Evolutionary conservation across 2,797 vertebrate genomes (phyloP), one percentile per base, ranked within the genome.

Genomic region (Potorous gilbertii): DNA sequence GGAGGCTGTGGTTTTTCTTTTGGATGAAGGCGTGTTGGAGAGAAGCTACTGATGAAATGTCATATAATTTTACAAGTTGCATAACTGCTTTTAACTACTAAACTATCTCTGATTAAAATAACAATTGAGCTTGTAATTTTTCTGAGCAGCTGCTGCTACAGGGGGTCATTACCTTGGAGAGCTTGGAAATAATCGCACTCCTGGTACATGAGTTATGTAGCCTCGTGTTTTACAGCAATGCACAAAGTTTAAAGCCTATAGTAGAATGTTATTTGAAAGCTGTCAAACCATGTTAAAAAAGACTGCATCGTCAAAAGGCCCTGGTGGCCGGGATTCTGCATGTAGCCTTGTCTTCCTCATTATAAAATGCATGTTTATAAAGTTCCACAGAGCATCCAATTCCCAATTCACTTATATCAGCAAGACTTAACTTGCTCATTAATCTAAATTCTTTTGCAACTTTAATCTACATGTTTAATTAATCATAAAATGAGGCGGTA

Each of bases 391-490:
- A 98, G 98, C 98, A 98, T 98, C 98, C 98, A 99, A 99, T 99
- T 99, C 99, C 99, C 99, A 98, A 98, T 99, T 99, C 98, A 98
- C 99, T 99, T 99, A 99, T 98, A 99, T 99, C 99, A 99, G 98
- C 98, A 99, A 99, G 98, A 99, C 99, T 98, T 99, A 98, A 99
- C 98, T 99, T 99, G 98, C 99, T 99, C 99, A 99, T 98, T 99
- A 99, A 99, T 99, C 99, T 99, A 98, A 99, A 99, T 99, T 99
- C 99, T 99, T 99, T 99, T 99, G 98, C 99, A 99, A 99, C 99
- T 99, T 99, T 99, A 99, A 99, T 99, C 99, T 99, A 98, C 99
- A 99, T 99, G 99, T 99, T 99, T 99, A 99, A 99, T 99, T 99
- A 99, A 99, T 99, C 99, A 99, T 99, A 99, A 99, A 99, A 99